phyloP scores from a whole-genome alignment of 2,888 invertebrate species.

The Coronaproctus castanopsis region DNA sequence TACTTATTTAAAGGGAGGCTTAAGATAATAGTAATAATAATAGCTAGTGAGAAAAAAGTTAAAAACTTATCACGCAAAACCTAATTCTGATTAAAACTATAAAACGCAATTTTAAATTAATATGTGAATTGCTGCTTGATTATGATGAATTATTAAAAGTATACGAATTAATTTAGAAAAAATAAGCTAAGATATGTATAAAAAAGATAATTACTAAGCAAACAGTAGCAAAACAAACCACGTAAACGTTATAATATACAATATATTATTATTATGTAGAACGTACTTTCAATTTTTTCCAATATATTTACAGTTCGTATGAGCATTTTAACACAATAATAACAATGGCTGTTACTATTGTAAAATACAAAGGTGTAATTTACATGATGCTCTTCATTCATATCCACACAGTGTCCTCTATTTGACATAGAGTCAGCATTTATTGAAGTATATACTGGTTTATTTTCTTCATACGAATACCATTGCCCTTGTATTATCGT shows the following conservation, averaged over 20 bases:
- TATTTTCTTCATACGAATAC: conserved; percentile 78
- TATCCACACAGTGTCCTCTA: conserved; percentile 49
- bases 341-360: conserved; percentile 38
- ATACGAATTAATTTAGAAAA: neutral
- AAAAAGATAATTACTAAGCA: neutral
- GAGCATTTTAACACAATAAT: conserved; percentile 62
- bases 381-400: conserved; percentile 49
- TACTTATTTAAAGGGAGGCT: too few species aligned
- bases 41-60: too few species aligned
- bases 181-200: neutral
- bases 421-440: conserved; percentile 58
- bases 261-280: neutral
- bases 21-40: too few species aligned
- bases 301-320: conserved; percentile 72
- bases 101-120: too few species aligned
- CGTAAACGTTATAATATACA: neutral
- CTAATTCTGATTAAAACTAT: too few species aligned
- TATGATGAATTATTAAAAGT: neutral
- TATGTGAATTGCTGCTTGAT: neutral
- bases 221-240: neutral
- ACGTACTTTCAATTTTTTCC: conserved; percentile 67
- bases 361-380: conserved; percentile 68
- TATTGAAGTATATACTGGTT: conserved; percentile 61
- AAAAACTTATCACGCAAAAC: too few species aligned
- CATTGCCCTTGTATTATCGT: conserved; percentile 60